phyloP scores from a whole-genome alignment of 1,140 invertebrate species.

The Aphis craccivora region DNA sequence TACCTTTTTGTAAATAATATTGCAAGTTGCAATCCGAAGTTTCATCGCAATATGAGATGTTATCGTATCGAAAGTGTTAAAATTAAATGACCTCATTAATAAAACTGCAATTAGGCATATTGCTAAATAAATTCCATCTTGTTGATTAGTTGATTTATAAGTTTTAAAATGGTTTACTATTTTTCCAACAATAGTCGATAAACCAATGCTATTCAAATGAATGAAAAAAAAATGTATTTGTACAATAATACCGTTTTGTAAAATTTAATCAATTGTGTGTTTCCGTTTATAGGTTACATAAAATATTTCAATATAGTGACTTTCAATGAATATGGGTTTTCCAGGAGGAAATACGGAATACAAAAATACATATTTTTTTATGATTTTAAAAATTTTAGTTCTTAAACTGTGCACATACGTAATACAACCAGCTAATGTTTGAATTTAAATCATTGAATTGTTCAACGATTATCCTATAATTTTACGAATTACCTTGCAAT shows the following conservation, averaged over 20 bases:
- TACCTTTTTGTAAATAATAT: slow-evolving; percentile 35
- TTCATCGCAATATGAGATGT: not conserved
- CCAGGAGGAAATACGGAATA: no score
- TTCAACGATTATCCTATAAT: no score
- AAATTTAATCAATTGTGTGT: no score
- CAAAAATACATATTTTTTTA: no score
- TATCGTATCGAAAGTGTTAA: not conserved
- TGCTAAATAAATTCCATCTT: not conserved
- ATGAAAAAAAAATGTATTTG: not conserved
- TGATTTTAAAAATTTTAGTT: no score
- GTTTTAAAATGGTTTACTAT: not conserved
- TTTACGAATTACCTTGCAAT: no score
- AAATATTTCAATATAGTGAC: no score
- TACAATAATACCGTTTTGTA: not conserved
- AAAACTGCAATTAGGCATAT: not conserved
- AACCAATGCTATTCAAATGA: not conserved
- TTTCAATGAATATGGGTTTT: no score
- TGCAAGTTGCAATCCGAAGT: not conserved
- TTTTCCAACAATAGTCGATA: slow-evolving; percentile 22
- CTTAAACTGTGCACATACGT: no score
- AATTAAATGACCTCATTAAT: not conserved
- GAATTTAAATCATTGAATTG: no score
- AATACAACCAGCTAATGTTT: no score
- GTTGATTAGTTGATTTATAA: not conserved
- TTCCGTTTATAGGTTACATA: no score